Conservation (phyloP, 64 coral and sea anemone genomes). For the Montipora sp. region DNA sequence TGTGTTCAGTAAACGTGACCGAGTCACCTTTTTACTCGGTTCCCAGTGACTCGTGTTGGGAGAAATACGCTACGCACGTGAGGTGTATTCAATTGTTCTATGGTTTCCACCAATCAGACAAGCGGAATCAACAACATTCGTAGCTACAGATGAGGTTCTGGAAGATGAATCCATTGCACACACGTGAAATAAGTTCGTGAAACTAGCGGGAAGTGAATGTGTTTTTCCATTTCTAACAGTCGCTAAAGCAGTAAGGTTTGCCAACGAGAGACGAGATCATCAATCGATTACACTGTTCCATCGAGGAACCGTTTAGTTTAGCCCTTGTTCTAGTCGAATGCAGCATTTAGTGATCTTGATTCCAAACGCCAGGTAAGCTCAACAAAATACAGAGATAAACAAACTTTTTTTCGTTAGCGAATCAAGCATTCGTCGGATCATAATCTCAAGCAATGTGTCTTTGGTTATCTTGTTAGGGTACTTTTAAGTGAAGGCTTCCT, state of each 20-base stretch:
- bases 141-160: background rate
- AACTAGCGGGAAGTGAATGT: background rate
- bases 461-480: background rate
- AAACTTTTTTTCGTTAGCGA: background rate
- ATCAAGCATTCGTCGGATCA: background rate
- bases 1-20: constrained; percentile 11
- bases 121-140: background rate
- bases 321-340: background rate
- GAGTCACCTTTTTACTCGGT: background rate
- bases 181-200: constrained; percentile 25
- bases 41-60: constrained; percentile 11
- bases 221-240: background rate
- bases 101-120: background rate
- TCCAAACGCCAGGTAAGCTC: background rate
- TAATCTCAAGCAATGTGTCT: background rate
- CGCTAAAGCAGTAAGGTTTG: background rate
- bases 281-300: background rate
- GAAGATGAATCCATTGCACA: background rate
- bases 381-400: background rate
- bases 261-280: background rate
- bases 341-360: background rate
- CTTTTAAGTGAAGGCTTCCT: background rate
- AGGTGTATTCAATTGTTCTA: background rate
- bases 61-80: constrained; percentile 24
- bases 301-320: background rate